Percentiles rank a stretch among this genome's conserved stretches.
Evolutionary conservation across 2,797 vertebrate species (phyloP).

Genomic region (Notolabrus celidotus): DNA sequence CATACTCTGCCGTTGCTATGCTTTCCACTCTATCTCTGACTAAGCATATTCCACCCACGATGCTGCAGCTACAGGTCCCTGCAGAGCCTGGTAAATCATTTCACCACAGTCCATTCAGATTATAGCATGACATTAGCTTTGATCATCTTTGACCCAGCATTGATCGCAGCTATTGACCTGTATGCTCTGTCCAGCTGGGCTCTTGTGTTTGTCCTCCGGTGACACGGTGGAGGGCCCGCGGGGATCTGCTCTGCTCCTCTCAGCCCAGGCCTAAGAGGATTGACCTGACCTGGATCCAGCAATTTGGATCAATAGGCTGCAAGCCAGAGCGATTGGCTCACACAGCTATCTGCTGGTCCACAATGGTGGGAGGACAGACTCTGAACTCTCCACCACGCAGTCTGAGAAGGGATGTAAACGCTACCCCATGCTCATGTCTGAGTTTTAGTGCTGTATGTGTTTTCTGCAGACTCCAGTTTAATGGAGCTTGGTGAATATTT

Average conservation of each 20-base stretch:
- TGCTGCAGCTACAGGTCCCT: conserved; percentile 15
- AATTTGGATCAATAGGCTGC: conserved; percentile 61
- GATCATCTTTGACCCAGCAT: conserved; percentile 63
- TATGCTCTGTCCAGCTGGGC: conserved; percentile 41
- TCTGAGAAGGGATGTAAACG: conserved; percentile 37
- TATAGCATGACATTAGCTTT: conserved; percentile 49
- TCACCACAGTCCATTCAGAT: conserved; percentile 55
- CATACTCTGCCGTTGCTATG: neutral
- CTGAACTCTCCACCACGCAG: conserved; percentile 15
- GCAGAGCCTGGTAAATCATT: conserved; percentile 35
- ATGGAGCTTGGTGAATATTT: conserved; percentile 59
- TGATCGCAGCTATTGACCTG: conserved; percentile 56
- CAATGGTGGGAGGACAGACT: neutral
- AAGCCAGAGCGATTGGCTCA: conserved; percentile 33
- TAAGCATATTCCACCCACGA: conserved; percentile 7
- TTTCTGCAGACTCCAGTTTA: conserved; percentile 45
- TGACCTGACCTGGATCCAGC: conserved; percentile 65
- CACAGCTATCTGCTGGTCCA: conserved; percentile 45
- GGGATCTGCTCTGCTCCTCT: conserved; percentile 29
- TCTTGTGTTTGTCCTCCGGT: conserved; percentile 33
- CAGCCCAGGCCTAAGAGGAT: conserved; percentile 58
- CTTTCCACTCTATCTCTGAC: conserved; percentile 7
- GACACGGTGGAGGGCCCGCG: neutral
- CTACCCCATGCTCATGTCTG: conserved; percentile 30
- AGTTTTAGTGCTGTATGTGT: conserved; percentile 29